Evolutionary conservation across 2,888 invertebrate genomes (phyloP), one percentile per base, ranked within the genome.

Genomic region (Auanema sp.): DNA sequence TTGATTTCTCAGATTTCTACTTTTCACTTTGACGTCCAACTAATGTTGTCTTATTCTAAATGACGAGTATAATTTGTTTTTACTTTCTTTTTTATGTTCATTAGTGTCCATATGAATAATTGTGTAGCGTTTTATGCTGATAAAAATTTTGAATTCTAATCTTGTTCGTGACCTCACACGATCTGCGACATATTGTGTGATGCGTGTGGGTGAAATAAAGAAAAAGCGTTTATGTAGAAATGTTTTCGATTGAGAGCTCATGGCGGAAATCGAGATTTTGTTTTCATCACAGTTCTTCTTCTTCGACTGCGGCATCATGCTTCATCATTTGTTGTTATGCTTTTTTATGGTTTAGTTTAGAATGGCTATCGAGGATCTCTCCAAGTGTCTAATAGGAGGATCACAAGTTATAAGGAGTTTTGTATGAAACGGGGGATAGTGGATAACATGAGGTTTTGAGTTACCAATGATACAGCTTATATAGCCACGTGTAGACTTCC

Each of bases 371-470:
- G 53, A 18, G 11, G 33, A 53, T 14, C 25, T 16, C 21, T 16
- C 2, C 33, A 24, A 33, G 25, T 33, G 24, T 16, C 12, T 23
- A 16, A 14, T 33, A 25, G 53, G n/a, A 23, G 53, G 33, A 33
- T 53, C 53, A 53, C 53, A 24, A 53, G 53, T 25, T 53, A 53
- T 33, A 53, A 24, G 53, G 53, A 53, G 2, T 53, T 53, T 33
- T 53, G 53, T 16, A 53, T 53, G 33, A 53, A 53, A 24, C 18
- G 53, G 16, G 53, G 53, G 33, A 53, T 53, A 14, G 24, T 53
- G 53, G 53, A 53, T 33, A 23, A 23, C 23, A 25, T 53, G 24
- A 53, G 53, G 53, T 53, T 24, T 33, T 33, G 33, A 18, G 33
- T 11, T 53, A 10, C 24, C 14, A 11, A 14, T 53, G 16, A 25